These are phyloP conservation scores for Forbesichthys papilliferus DNA, from an alignment of 2,113 vertebrate genomes.

Conservation along the genomic window DNA sequence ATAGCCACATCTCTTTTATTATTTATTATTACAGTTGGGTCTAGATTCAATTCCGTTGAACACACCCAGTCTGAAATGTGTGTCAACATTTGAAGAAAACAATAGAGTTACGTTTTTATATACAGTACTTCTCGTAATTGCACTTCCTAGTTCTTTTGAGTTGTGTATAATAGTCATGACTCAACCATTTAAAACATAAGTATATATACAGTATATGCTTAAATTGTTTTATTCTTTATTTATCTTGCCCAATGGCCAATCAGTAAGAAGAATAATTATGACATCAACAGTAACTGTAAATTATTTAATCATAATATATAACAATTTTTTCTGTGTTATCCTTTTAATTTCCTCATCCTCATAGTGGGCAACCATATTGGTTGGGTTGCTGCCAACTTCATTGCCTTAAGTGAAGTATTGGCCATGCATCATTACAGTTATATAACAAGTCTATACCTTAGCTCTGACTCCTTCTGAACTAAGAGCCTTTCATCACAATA, in stretches of 20 bases:
- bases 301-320: too few species aligned
- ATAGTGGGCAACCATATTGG: not conserved
- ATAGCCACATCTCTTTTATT: constrained; percentile 7
- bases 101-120: too few species aligned
- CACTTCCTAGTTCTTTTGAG: too few species aligned
- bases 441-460: constrained; percentile 19
- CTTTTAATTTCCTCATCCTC: not conserved
- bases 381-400: not conserved
- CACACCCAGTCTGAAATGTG: not conserved
- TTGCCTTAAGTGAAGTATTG: not conserved
- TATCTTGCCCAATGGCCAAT: not conserved
- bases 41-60: not conserved
- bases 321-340: not conserved
- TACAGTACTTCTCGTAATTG: too few species aligned
- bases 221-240: not conserved
- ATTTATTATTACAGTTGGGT: not conserved
- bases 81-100: not conserved
- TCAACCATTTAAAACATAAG: too few species aligned
- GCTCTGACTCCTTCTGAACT: not conserved
- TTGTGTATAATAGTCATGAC: too few species aligned
- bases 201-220: too few species aligned
- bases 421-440: constrained; percentile 14
- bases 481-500: constrained; percentile 39
- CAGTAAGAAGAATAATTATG: too few species aligned
- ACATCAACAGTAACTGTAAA: too few species aligned